phyloP scores from a whole-genome alignment of 1,140 invertebrate species.

The Drosophila pectinifera region DNA sequence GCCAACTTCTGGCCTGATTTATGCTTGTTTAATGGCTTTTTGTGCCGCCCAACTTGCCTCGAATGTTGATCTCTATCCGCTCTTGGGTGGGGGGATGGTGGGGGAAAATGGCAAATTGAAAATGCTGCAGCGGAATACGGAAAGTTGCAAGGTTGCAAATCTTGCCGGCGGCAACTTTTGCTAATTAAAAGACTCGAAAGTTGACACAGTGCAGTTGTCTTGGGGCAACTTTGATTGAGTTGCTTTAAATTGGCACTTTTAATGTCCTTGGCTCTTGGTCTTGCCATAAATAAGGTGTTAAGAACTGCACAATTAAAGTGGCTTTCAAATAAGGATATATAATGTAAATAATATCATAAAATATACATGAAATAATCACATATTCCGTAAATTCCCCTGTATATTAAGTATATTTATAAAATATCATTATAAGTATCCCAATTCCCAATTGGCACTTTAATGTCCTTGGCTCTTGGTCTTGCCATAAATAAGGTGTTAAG shows the following conservation, averaged over 20 bases:
- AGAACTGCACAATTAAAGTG: too few relatives aligned
- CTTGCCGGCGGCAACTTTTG: conserved; percentile 33
- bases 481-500: too few relatives aligned
- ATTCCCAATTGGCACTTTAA: background rate
- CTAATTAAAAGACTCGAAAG: conserved; percentile 47
- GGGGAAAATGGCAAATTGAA: conserved; percentile 30
- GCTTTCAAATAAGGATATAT: too few relatives aligned
- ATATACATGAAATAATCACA: too few relatives aligned
- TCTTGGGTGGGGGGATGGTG: conserved; percentile 2
- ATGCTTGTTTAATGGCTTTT: conserved; percentile 33
- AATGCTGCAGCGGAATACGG: conserved; percentile 9
- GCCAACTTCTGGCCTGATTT: conserved; percentile 31
- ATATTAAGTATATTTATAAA: background rate
- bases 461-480: background rate
- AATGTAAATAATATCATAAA: too few relatives aligned
- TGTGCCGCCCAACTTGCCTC: conserved; percentile 9
- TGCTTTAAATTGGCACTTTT: background rate
- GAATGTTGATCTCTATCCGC: conserved; percentile 39
- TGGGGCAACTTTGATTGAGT: conserved; percentile 30
- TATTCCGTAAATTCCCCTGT: too few relatives aligned
- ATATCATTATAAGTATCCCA: background rate
- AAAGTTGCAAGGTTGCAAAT: conserved; percentile 37
- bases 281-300: background rate
- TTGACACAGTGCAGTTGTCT: conserved; percentile 48
- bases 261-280: background rate